Base-by-base conservation (phyloP, 1,140 invertebrate genomes). In the Antheraea pernyi region DNA sequence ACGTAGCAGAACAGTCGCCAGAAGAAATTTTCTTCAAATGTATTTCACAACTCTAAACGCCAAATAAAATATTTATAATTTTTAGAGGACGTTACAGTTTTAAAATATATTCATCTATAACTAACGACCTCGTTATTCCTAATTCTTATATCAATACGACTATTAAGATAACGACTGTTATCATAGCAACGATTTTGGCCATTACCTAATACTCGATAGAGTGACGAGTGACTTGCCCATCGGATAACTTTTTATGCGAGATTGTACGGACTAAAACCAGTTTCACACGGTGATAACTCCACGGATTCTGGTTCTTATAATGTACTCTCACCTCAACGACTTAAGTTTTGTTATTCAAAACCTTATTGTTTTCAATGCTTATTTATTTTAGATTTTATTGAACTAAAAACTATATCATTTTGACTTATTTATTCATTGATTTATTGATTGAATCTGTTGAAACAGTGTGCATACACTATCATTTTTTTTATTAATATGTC, bases 111-210 rank as follows among this genome's bases (percentile, higher is more conserved):
- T 53, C 46, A 53, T 53, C 46, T 53, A 53, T 63, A 63, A 37
- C 61, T 63, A 63, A 63, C 61, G 61, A 63, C 61, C 37, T 63
- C 37, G 11, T 30, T 37, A 37, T 63, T 36, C 6, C 16, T 63
- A 30, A 37, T 36, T 63, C 37, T 37, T 36, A 63, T 63, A 63
- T 63, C 61, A 63, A 63, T 63, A 63, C 13, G 61, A 63, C 37
- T 37, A 63, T 36, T 37, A 30, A 63, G 37, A n/a, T 36, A 63
- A 16, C 11, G 7, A 16, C 16, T 53, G 46, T 53, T 53, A 53
- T 53, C 46, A n/a, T n/a, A 53, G 0, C 11, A 53, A 53, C 46
- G 13, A 53, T 53, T 53, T 53, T 16, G 46, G 46, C 5, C 46
- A 53, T 53, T 53, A 53, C 46, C 46, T 53, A 53, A 53, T 53